Evolutionary conservation across 2,113 vertebrate species (phyloP), one percentile per base, ranked within the genome.

Genomic region (Lonchura striata): DNA sequence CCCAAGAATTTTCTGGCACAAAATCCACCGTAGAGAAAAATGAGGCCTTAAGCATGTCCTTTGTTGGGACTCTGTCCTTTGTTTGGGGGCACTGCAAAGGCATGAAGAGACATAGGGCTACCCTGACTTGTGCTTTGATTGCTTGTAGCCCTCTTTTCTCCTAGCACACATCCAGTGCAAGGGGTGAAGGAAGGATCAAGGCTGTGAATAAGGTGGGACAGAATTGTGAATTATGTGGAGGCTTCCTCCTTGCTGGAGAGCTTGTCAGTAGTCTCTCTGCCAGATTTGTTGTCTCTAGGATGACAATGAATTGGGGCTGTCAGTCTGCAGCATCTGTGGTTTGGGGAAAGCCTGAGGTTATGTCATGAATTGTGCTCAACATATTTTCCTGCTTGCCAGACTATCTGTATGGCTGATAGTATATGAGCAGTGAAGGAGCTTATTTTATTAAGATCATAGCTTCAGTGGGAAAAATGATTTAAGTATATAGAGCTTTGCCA

Each of bases 261-360:
- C 50, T 82, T 90, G 54, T 85, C 47, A 15, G 49, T 77, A 72
- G 23, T 78, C 24, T 65, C 7, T 78, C 24, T 65, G 7, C 74
- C 60, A 83, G 57, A 78, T 92, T 57, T 84, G 49, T 86, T 93
- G 41, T 61, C 76, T 86, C 17, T 56, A 2, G 15, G 65, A 22
- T 85, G 81, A 35, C 75, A 74, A 1, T 88, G 76, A 86, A 49
- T 35, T 76, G 42, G 28, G 37, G 41, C 85, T 92, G 76, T 92
- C 80, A 80, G 81, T 85, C 75, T 89, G 76, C 60, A 87, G 61
- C 68, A 82, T 85, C 80, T 93, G 65, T 72, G 93, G 84, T 91
- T 88, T 91, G 66, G 59, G 52, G 31, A 42, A 82, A 63, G 81
- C 72, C 61, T 84, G 75, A 53, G 56, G 79, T 95, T 89, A 10